Conservation (phyloP, 2,888 invertebrate genomes). For the Blomia tropicalis region DNA sequence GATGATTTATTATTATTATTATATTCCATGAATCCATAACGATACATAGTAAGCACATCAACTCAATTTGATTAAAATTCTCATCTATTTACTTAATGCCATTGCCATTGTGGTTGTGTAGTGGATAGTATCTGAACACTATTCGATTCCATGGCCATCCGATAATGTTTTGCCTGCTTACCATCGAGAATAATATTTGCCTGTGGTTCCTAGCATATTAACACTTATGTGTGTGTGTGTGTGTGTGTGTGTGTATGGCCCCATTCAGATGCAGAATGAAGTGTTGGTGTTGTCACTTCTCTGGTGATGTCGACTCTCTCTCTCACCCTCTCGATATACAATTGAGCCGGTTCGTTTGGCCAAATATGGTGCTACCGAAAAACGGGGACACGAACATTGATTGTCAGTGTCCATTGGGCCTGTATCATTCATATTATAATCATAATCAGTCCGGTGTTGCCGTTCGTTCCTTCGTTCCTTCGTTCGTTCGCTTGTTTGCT, state of each 20-base stretch:
- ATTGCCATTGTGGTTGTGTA: too few relatives aligned
- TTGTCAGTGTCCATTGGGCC: too few relatives aligned
- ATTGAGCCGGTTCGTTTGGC: neutral
- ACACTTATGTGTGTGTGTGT: too few relatives aligned
- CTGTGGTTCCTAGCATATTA: too few relatives aligned
- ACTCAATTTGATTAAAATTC: slow-evolving; percentile 8
- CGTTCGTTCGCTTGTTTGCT: neutral
- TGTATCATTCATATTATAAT: slow-evolving; percentile 12
- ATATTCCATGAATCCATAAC: too few relatives aligned
- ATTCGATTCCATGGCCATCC: neutral
- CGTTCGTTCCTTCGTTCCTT: too few relatives aligned
- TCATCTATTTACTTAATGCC: neutral
- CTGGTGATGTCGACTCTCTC: neutral
- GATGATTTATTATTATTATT: too few relatives aligned
- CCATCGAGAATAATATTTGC: neutral
- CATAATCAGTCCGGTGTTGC: slow-evolving; percentile 4
- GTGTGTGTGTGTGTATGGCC: too few relatives aligned
- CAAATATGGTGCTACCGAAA: neutral
- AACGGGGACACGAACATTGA: neutral
- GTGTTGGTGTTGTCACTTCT: too few relatives aligned
- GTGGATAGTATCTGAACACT: neutral
- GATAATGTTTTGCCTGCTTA: neutral
- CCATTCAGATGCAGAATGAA: slow-evolving; percentile 12
- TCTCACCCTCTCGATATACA: neutral
- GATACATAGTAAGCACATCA: too few relatives aligned